Conservation (phyloP, 92 coral and sea anemone genomes). For the Phenganax marumi region DNA sequence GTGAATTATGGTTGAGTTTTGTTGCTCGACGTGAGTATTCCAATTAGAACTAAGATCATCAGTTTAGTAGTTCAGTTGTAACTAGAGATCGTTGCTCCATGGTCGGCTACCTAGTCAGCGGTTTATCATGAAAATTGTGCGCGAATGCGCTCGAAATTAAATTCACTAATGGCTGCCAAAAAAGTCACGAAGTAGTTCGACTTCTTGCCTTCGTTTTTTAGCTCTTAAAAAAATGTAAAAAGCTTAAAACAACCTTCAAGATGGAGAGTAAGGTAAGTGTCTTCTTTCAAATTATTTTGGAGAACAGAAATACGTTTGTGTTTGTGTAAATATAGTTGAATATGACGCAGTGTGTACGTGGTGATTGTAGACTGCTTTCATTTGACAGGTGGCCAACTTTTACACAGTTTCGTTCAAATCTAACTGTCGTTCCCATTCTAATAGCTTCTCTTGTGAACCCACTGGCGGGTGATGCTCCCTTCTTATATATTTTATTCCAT, state of each 20-base stretch:
- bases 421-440: neutral
- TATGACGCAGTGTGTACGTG: neutral
- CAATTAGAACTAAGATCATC: too few relatives aligned
- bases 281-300: neutral
- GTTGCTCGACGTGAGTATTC: too few relatives aligned
- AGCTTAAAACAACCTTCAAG: neutral
- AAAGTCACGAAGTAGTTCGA: neutral
- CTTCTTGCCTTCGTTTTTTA: slow-evolving; percentile 11
- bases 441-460: neutral
- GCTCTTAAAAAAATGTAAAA: slow-evolving; percentile 9
- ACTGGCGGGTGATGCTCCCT: neutral
- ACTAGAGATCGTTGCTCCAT: too few relatives aligned
- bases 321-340: too few relatives aligned
- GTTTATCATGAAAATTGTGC: too few relatives aligned
- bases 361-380: neutral
- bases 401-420: too few relatives aligned
- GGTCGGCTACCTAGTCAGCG: too few relatives aligned
- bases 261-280: slow-evolving; percentile 32
- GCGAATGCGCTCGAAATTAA: too few relatives aligned
- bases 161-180: slow-evolving; percentile 25
- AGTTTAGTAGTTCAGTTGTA: too few relatives aligned
- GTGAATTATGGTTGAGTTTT: too few relatives aligned
- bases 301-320: neutral
- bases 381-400: neutral
- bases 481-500: neutral